Percentiles rank a stretch among this genome's conserved stretches.
phyloP scores from a whole-genome alignment of 2,888 invertebrate species.

The Cheilosia scutellata region DNA sequence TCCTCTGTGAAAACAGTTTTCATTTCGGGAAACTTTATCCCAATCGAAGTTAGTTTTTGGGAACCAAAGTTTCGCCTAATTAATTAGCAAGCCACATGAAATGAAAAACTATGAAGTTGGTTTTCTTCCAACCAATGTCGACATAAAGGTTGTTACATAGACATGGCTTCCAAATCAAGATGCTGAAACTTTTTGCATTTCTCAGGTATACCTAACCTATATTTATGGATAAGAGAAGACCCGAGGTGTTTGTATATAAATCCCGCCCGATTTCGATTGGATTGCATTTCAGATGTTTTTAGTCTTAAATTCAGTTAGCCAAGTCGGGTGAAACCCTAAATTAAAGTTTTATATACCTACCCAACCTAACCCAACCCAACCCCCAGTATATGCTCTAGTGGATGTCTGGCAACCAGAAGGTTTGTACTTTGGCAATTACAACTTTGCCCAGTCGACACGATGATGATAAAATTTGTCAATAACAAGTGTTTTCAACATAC shows the following conservation, averaged over 20 bases:
- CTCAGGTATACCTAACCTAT: not conserved
- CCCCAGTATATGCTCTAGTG: too few relatives aligned
- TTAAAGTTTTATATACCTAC: conserved; percentile 16
- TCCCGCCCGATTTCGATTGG: conserved; percentile 43
- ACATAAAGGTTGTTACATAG: conserved; percentile 1
- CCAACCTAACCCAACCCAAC: too few relatives aligned
- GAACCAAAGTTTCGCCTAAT: conserved; percentile 59
- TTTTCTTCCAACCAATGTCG: conserved; percentile 33
- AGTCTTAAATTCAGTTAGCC: not conserved
- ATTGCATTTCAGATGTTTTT: conserved; percentile 53
- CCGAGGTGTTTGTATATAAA: conserved; percentile 35
- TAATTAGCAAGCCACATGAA: conserved; percentile 71
- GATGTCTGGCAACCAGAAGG: not conserved
- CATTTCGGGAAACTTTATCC: conserved; percentile 38
- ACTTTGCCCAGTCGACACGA: conserved; percentile 51
- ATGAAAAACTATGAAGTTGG: conserved; percentile 52
- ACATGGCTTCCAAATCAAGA: conserved; percentile 3
- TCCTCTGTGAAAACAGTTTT: conserved; percentile 30
- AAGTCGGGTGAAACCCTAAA: conserved; percentile 19
- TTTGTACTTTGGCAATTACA: conserved; percentile 62
- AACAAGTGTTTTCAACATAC: conserved; percentile 26
- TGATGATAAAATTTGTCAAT: conserved; percentile 61
- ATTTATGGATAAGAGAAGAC: not conserved
- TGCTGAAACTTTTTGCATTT: conserved; percentile 32
- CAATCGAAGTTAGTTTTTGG: conserved; percentile 37